Evolutionary conservation across 2,888 invertebrate species (phyloP), one percentile per base, ranked within the genome.

Genomic region (Dasysyrphus tricinctus): DNA sequence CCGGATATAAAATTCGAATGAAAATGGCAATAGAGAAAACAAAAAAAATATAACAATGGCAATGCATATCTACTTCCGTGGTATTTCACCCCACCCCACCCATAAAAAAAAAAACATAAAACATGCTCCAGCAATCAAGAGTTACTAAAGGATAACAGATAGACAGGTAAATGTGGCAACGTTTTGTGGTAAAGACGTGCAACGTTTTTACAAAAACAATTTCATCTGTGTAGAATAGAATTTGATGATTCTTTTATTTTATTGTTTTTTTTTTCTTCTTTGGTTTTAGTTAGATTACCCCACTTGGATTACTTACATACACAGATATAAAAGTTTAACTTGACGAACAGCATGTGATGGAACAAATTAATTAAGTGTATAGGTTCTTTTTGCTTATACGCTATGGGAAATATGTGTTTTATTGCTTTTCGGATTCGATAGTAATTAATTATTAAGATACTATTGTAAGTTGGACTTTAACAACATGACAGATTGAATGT

Each of bases 181-280:
- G 74, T 75, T 86, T 86, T 82, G 78, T 59, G 86, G 86, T 79
- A 82, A 86, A 79, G 79, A 86, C 86, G 86, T 86, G 84, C 80
- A 84, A 79, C 74, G 63, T 63, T 79, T 61, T 14, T 75, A 49
- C 61, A 65, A 75, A 74, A 57, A 79, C 44, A 54, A 65, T 51
- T 56, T 5, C 12, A 42, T 42, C 49, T 69, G 34, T 67, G 56
- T 1, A 4, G 32, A n/a, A 29, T 24, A n/a, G 42, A 61, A 56
- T 37, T 72, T 77, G 80, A 80, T 77, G 80, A 70, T 85, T 80
- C 72, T 73, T 85, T 85, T 72, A 73, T 80, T 44, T 77, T 44
- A 49, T 63, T 72, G 12, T 34, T 5, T 39, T 8, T 37, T 12
- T 5, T 57, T 8, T 19, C 14, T 19, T n/a, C 39, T 57, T 67